Conservation (phyloP, 2,113 vertebrate genomes). For the Salvator merianae region DNA sequence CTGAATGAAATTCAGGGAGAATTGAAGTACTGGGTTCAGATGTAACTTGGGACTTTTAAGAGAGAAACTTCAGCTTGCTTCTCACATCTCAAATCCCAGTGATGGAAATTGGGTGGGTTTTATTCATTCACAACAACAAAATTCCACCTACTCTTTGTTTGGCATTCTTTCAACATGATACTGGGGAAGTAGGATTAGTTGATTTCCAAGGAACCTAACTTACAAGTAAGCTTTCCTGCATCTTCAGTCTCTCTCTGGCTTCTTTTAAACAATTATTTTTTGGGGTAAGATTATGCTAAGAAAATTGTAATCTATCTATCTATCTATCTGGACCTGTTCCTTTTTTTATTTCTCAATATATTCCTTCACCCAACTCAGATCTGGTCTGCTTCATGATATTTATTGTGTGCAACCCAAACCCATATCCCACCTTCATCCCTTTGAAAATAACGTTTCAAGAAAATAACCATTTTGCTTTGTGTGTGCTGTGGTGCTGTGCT, state of each 20-base stretch:
- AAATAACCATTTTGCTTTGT: not conserved
- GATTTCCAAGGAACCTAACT: not conserved
- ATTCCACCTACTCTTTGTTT: not conserved
- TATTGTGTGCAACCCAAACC: not conserved
- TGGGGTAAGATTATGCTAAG: not conserved
- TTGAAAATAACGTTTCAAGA: not conserved
- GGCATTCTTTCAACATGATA: not conserved
- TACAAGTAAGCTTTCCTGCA: not conserved
- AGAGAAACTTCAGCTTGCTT: not conserved
- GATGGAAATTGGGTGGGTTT: not conserved
- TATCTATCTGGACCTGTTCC: not conserved
- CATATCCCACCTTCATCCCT: not conserved
- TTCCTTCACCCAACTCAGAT: not conserved
- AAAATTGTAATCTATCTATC: not conserved
- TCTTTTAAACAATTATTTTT: not conserved
- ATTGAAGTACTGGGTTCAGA: not conserved
- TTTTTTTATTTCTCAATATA: not conserved
- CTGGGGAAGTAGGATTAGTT: not conserved
- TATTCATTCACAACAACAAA: not conserved
- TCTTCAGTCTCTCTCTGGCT: not conserved
- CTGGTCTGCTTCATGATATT: not conserved
- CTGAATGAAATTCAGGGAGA: not conserved
- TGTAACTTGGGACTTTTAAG: not conserved
- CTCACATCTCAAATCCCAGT: not conserved
- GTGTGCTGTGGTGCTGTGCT: slow-evolving; percentile 12